Percentiles rank a stretch among this genome's conserved stretches.
Conservation (phyloP, 2,797 vertebrate species). For the Tenualosa thibaudeaui region DNA sequence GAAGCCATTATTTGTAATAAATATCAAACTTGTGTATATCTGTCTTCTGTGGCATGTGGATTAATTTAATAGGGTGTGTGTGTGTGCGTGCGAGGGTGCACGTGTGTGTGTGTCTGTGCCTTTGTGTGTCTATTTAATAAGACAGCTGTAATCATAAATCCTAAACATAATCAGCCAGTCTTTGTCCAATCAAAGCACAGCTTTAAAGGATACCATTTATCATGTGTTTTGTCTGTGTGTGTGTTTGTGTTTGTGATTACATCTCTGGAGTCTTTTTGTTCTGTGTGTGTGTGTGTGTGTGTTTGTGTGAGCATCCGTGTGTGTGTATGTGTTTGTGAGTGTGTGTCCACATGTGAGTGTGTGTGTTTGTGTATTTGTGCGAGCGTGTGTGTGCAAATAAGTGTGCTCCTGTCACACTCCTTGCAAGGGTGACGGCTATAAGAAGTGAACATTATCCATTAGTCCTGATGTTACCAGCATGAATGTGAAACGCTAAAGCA, state of each 20-base stretch:
- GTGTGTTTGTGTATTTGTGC: slow-evolving; percentile 40
- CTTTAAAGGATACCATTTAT: slow-evolving; percentile 75
- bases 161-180: slow-evolving; percentile 68
- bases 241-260: background rate
- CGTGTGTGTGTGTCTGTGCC: background rate
- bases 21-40: background rate
- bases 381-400: background rate
- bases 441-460: too few species aligned
- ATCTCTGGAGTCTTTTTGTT: slow-evolving; percentile 43
- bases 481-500: too few species aligned
- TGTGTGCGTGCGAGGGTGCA: background rate
- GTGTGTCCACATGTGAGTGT: slow-evolving; percentile 16
- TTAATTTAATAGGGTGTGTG: background rate
- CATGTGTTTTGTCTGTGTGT: slow-evolving; percentile 69
- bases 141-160: slow-evolving; percentile 76
- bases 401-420: too few species aligned
- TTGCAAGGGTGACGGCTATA: too few species aligned
- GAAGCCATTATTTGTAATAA: background rate
- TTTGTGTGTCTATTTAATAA: slow-evolving; percentile 67
- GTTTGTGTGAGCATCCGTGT: slow-evolving; percentile 5
- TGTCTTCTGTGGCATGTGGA: background rate
- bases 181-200: slow-evolving; percentile 59
- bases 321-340: slow-evolving; percentile 7
- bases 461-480: too few species aligned
- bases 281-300: slow-evolving; percentile 46